Percentiles rank a stretch among this genome's conserved stretches.
These are phyloP conservation scores for Solenodon paradoxus DNA, from an alignment of 2,113 vertebrate species.

Conservation along the genomic window DNA sequence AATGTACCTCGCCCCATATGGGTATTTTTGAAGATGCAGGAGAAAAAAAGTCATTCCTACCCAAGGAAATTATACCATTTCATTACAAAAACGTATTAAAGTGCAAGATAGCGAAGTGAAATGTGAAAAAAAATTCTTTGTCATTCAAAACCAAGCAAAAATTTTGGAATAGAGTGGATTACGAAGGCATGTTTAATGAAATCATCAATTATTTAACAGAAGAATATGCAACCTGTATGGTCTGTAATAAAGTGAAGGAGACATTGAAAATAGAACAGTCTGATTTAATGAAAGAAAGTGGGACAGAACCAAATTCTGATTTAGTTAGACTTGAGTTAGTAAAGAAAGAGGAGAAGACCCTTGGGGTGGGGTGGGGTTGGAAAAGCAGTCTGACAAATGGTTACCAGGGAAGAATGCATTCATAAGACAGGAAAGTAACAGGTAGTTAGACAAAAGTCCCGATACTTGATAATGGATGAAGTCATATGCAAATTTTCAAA, in stretches of 20 bases:
- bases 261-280: neutral
- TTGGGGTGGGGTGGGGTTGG: neutral
- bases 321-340: neutral
- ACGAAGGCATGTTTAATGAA: neutral
- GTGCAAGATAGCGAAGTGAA: neutral
- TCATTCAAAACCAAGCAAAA: neutral
- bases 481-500: neutral
- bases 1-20: too few species aligned
- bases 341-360: neutral
- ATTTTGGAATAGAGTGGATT: neutral
- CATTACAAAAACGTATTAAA: neutral
- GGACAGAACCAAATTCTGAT: neutral
- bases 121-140: neutral
- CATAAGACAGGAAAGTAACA: neutral
- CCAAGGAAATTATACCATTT: neutral
- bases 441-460: neutral
- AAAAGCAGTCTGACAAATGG: too few species aligned
- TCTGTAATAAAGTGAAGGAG: conserved; percentile 15
- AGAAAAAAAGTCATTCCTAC: neutral
- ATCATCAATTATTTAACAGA: neutral
- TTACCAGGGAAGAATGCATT: neutral
- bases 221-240: neutral
- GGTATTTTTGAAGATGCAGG: neutral
- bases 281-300: neutral
- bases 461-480: neutral